phyloP scores from a whole-genome alignment of 2,797 vertebrate genomes.

The Spinus olivaceus region DNA sequence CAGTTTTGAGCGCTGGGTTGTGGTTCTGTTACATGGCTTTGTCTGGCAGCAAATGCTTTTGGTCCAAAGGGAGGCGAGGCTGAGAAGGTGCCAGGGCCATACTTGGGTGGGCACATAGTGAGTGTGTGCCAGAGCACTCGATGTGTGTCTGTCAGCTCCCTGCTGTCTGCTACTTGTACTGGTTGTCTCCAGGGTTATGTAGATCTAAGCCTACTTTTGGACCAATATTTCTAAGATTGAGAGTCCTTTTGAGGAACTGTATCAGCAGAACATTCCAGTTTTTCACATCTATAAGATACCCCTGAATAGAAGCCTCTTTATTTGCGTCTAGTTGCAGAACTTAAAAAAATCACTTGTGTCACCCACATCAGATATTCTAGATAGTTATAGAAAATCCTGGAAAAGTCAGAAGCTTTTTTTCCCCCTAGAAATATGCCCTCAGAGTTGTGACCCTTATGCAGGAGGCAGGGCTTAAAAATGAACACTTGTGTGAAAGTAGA shows the following conservation, averaged over 20 bases:
- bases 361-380: background rate
- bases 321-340: background rate
- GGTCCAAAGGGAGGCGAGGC: background rate
- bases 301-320: background rate
- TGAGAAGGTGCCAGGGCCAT: background rate
- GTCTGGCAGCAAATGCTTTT: background rate
- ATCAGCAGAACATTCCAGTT: background rate
- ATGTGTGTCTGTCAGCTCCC: background rate
- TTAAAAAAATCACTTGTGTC: background rate
- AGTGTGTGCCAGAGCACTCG: background rate
- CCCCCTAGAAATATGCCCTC: fast-evolving
- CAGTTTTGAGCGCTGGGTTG: background rate
- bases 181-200: background rate
- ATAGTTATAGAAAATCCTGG: background rate
- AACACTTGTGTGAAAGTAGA: background rate
- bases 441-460: background rate
- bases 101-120: fast-evolving
- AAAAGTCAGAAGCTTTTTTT: background rate
- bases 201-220: fast-evolving
- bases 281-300: fast-evolving
- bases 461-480: background rate
- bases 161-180: too few species aligned
- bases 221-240: background rate
- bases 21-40: background rate
- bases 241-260: background rate